phyloP scores from a whole-genome alignment of 2,888 invertebrate species.

The Meliscaeva auricollis region DNA sequence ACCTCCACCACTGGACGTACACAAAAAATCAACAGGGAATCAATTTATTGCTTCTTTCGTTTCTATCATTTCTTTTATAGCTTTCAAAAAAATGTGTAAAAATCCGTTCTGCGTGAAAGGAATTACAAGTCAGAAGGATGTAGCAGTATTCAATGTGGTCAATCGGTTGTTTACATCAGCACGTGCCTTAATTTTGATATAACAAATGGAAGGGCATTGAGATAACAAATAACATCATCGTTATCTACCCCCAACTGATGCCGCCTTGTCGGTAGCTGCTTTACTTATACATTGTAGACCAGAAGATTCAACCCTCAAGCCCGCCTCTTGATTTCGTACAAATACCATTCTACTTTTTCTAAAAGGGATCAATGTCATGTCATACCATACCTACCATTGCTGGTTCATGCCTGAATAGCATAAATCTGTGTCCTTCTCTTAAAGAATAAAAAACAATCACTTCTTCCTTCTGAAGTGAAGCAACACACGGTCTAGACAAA shows the following conservation, averaged over 20 bases:
- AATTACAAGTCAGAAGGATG: constrained; percentile 67
- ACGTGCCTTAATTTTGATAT: constrained; percentile 76
- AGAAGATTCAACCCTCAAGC: constrained; percentile 22
- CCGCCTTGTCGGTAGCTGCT: neutral
- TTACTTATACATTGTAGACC: constrained; percentile 14
- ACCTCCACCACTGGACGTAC: constrained; percentile 65
- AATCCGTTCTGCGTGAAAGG: constrained; percentile 67
- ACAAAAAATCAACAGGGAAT: constrained; percentile 50
- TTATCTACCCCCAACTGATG: constrained; percentile 70
- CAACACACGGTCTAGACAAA: constrained; percentile 70
- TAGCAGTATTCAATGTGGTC: constrained; percentile 73
- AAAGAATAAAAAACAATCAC: constrained; percentile 14
- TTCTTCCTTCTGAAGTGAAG: constrained; percentile 35
- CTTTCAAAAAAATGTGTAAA: constrained; percentile 32
- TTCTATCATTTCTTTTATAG: neutral
- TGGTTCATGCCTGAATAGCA: constrained; percentile 51
- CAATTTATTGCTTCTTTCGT: constrained; percentile 46
- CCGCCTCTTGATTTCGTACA: constrained; percentile 1
- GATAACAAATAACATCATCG: constrained; percentile 75
- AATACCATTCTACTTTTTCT: constrained; percentile 45
- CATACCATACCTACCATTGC: constrained; percentile 4
- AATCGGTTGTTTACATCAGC: constrained; percentile 77
- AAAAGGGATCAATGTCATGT: constrained; percentile 47
- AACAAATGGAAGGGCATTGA: constrained; percentile 70
- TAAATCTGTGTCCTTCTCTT: constrained; percentile 27